Percentiles rank a stretch among this genome's conserved stretches.
Evolutionary conservation across 2,888 invertebrate genomes (phyloP).

Genomic region (Cryptocephalus primarius): DNA sequence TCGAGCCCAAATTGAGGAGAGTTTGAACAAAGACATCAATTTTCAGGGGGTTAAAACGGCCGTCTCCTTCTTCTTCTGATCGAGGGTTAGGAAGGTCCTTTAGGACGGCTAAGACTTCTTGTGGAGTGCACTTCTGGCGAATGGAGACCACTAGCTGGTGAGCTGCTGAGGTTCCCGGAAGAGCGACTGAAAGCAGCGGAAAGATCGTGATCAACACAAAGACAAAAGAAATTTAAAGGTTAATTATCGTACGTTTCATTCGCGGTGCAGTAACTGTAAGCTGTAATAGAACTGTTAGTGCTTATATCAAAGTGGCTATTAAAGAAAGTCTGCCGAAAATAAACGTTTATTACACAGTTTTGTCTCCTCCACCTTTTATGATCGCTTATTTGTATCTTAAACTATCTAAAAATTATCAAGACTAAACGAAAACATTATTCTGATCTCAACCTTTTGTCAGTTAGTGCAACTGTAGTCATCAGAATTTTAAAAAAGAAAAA

Average conservation of each 20-base stretch:
- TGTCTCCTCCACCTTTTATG: too few relatives aligned
- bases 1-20: conserved; percentile 83
- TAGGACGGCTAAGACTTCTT: conserved; percentile 78
- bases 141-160: conserved; percentile 80
- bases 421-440: too few relatives aligned
- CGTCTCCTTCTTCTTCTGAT: conserved; percentile 62
- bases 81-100: conserved; percentile 77
- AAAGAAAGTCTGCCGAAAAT: too few relatives aligned
- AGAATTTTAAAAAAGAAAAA: too few relatives aligned
- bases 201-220: background rate
- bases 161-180: conserved; percentile 73
- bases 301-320: too few relatives aligned
- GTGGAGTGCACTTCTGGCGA: conserved; percentile 79
- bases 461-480: too few relatives aligned
- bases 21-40: conserved; percentile 98
- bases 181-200: conserved; percentile 44
- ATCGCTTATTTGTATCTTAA: too few relatives aligned
- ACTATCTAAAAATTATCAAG: too few relatives aligned
- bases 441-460: too few relatives aligned
- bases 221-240: background rate
- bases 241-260: background rate
- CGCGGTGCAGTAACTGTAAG: too few relatives aligned
- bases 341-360: too few relatives aligned
- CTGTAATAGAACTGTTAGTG: too few relatives aligned
- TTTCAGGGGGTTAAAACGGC: conserved; percentile 80